Evolutionary conservation across 2,888 invertebrate species (phyloP).

Genomic region (Amphiduros pacificus): DNA sequence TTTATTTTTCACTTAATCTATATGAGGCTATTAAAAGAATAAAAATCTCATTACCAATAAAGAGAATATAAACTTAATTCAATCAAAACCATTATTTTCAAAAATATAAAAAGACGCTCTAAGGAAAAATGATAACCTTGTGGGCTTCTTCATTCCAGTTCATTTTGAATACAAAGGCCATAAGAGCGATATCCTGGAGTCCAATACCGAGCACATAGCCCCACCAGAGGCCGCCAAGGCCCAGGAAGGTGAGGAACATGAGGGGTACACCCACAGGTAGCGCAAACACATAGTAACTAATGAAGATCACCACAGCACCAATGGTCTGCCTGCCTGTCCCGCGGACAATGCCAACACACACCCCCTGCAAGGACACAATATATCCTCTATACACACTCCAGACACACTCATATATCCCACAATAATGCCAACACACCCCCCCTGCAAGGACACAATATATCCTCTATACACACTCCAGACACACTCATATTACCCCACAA

Average conservation of each 20-base stretch:
- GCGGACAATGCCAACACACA: constrained; percentile 33
- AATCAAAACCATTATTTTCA: background rate
- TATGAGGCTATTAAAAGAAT: background rate
- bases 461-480: too few species aligned
- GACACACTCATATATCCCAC: too few species aligned
- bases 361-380: constrained; percentile 29
- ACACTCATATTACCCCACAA: too few species aligned
- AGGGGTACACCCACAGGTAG: constrained; percentile 34
- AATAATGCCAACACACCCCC: too few species aligned
- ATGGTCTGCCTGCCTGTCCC: constrained; percentile 35
- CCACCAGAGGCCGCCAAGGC: constrained; percentile 33
- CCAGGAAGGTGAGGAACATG: constrained; percentile 32
- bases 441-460: too few species aligned
- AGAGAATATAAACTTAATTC: background rate
- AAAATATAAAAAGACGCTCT: background rate
- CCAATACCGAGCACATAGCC: constrained; percentile 31
- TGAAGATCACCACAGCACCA: constrained; percentile 32
- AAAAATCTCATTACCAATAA: background rate
- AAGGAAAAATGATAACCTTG: constrained; percentile 19
- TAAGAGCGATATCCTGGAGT: constrained; percentile 27
- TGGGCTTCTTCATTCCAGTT: constrained; percentile 32
- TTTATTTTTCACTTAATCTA: background rate
- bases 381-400: too few species aligned
- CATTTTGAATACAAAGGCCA: constrained; percentile 28
- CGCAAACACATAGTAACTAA: constrained; percentile 30